Evolutionary conservation across 1,140 invertebrate species (phyloP).

Genomic region (Drosophila parabipectinata): DNA sequence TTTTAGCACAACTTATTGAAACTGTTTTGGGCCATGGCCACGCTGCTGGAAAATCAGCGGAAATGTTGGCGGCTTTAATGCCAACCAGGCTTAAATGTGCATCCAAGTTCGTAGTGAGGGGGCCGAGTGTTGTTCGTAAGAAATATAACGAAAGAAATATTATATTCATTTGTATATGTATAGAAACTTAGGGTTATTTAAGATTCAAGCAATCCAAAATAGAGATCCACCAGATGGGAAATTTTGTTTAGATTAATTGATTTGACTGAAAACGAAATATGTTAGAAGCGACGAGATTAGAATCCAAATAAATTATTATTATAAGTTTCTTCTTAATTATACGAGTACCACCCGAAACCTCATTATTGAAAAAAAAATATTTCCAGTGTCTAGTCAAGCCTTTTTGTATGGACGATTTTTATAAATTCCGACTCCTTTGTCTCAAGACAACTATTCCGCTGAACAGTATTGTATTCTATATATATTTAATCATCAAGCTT

Average conservation of each 20-base stretch:
- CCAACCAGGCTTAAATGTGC: conserved; percentile 8
- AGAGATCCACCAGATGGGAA: background rate
- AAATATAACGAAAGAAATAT: no score
- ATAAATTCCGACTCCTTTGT: conserved; percentile 1
- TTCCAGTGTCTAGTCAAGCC: background rate
- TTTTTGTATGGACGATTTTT: background rate
- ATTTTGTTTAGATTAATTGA: background rate
- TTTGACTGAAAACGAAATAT: background rate
- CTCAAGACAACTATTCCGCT: conserved; percentile 19
- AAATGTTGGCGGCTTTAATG: conserved; percentile 61
- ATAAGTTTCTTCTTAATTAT: background rate
- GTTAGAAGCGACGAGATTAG: background rate
- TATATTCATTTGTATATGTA: no score
- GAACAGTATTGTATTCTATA: conserved; percentile 22
- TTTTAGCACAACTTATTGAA: conserved; percentile 78
- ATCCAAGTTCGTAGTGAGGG: background rate
- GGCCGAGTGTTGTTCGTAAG: background rate
- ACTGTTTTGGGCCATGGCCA: conserved; percentile 76
- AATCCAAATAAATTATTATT: background rate
- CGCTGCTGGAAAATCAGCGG: conserved; percentile 73
- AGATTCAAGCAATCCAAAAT: background rate
- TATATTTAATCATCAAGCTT: background rate
- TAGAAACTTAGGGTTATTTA: background rate
- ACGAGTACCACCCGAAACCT: no score
- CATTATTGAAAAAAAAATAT: background rate